Base-by-base conservation (phyloP, 1,140 invertebrate species). In the Drosophila carrolli region DNA sequence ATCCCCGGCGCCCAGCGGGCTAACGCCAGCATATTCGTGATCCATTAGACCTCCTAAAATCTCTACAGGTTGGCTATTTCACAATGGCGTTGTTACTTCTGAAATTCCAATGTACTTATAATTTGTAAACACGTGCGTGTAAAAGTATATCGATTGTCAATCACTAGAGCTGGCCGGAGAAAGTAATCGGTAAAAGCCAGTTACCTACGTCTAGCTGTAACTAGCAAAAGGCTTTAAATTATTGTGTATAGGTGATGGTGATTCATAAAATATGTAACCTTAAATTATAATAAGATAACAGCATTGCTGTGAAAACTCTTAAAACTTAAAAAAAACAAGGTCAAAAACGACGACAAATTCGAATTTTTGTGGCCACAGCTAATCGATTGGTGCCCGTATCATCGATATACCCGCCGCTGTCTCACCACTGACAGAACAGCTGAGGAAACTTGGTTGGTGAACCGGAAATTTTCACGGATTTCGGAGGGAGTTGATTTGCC, bases 81-180 rank as follows among this genome's bases (percentile, higher is more conserved):
- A 44, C 44, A 72, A 81, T 71, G 43, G 16, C 65, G 51, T 50
- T 51, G 29, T 32, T 32, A 32, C 29, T 32, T 37, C 6, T 10
- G 11, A 51, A 65, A 41, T 78, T 75, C n/a, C 41, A 51, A 61
- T 51, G 6, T 37, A 37, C 13, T 35, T 16, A 35, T 71, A 55
- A 41, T 73, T 70, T 48, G 65, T 86, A 74, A 84, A 84, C 80
- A 83, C 80, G 80, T 82, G 80, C 56, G 41, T 23, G 48, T 16
- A 19, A 11, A 4, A 37, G 14, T 27, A 1, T 37, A 66, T 65
- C 43, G 62, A 50, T 38, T 5, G 7, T 7, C 19, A 19, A 62
- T 63, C 40, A 56, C 2, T 27, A 16, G 63, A 23, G 4, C 6
- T 59, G 16, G 4, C 10, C n/a, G 40, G 3, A 10, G 29, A 27